A percentile compares a stretch with the other conserved stretches of the same genome.
Evolutionary conservation across 2,888 invertebrate species (phyloP).

Genomic region (Drosophila meridionalis): DNA sequence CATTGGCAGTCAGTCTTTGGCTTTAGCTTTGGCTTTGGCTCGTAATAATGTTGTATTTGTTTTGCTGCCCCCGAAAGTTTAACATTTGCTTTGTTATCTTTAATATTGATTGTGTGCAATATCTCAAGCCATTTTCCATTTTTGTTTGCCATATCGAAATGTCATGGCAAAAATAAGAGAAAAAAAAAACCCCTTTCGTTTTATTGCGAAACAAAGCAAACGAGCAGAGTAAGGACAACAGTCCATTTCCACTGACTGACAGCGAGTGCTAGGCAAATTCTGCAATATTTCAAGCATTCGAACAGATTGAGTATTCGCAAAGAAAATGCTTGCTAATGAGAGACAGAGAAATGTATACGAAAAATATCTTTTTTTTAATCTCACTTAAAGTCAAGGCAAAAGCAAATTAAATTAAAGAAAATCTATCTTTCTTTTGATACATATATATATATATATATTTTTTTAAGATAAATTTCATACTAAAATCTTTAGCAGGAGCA

Average conservation of each 20-base stretch:
- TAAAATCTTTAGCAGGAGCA: not conserved
- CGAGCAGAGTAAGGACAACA: not conserved
- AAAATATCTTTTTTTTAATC: not conserved
- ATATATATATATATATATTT: not conserved
- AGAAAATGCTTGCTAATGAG: not conserved
- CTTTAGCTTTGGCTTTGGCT: constrained; percentile 11
- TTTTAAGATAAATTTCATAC: not conserved
- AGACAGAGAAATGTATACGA: not conserved
- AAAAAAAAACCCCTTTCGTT: constrained; percentile 5
- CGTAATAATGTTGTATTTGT: constrained; percentile 66
- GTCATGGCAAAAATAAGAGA: not conserved
- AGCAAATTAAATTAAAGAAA: not conserved
- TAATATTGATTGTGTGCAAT: constrained; percentile 68
- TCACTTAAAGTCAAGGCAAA: not conserved
- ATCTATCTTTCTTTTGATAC: not conserved
- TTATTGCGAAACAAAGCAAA: constrained; percentile 18
- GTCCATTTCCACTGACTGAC: constrained; percentile 5
- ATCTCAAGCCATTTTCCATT: constrained; percentile 50
- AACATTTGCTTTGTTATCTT: constrained; percentile 54
- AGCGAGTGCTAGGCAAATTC: not conserved
- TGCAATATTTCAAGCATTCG: not conserved
- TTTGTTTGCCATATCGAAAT: constrained; percentile 25
- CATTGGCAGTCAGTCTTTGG: constrained; percentile 30
- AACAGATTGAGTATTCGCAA: not conserved
- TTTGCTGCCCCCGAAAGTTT: constrained; percentile 40